Evolutionary conservation across 2,888 invertebrate species (phyloP), one percentile per base, ranked within the genome.

Genomic region (Aproaerema taeniolella): DNA sequence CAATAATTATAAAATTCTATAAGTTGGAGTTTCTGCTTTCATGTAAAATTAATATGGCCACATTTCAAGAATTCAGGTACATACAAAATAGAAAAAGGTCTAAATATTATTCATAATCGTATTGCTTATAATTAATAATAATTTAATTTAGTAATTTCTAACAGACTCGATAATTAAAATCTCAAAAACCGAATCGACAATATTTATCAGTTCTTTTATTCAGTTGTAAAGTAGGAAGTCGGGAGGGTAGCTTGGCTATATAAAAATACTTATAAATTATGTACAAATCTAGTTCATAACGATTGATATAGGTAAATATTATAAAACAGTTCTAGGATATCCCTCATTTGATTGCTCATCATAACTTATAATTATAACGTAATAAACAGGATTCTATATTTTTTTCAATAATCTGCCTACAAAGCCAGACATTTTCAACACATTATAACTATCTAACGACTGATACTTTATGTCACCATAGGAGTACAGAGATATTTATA

Each of bases 41-140:
- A 55, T 58, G 53, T 71, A 72, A 67, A 73, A 79, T 67, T 77
- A 81, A 76, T 83, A 85, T 85, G 85, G 85, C 83, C 83, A 82
- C 85, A 67, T 67, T 75, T 71, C 58, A 77, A 74, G 77, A 82
- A 78, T 82, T 86, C 85, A 86, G 85, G 86, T 85, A 86, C 85
- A 77, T 77, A 81, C 58, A 74, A 72, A 73, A 74, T 62, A 76
- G 56, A 69, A 68, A 59, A 60, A 60, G 69, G 72, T 69, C 65
- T 67, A 70, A 74, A 80, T n/a, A 75, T 77, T 67, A 70, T 73
- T 65, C 61, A 47, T 55, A 54, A 73, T 32, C 15, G 30, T 36
- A 39, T 42, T 48, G 49, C 58, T 62, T 60, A 58, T 42, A 66
- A 64, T 49, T 73, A 74, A 74, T 58, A 80, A 81, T 82, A 81